Conservation (phyloP, 1,140 invertebrate species). For the Vollenhovia emeryi region DNA sequence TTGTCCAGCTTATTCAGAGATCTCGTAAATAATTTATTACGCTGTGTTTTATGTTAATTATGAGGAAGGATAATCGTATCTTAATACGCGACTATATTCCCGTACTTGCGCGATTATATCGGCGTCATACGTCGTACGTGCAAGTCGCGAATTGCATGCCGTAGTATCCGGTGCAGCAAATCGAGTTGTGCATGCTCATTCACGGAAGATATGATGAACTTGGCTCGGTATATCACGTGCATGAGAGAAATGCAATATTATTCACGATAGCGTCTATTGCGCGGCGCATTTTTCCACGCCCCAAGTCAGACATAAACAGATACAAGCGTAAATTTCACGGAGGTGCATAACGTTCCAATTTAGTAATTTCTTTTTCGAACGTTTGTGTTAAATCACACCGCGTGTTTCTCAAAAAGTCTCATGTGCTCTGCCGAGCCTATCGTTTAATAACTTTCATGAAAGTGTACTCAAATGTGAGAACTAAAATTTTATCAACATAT, state of each 20-base stretch:
- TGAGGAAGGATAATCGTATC: slow-evolving; percentile 2
- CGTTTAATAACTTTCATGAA: not conserved
- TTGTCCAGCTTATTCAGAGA: slow-evolving; percentile 17
- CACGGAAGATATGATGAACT: slow-evolving; percentile 65
- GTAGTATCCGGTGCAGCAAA: slow-evolving; percentile 51
- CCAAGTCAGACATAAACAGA: slow-evolving; percentile 5
- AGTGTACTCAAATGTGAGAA: not conserved
- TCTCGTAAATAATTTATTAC: not conserved
- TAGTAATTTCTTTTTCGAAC: not conserved
- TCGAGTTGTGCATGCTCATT: slow-evolving; percentile 59
- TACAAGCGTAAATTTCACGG: not conserved
- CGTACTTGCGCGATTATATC: slow-evolving; percentile 54
- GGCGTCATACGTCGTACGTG: slow-evolving; percentile 37
- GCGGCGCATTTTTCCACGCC: not conserved
- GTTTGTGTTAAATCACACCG: not conserved
- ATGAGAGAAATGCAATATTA: slow-evolving; percentile 57
- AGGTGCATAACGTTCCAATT: not conserved
- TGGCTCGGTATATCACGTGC: slow-evolving; percentile 32
- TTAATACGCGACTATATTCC: slow-evolving; percentile 61
- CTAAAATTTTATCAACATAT: not conserved
- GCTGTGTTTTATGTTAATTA: not conserved
- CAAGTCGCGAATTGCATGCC: slow-evolving; percentile 66
- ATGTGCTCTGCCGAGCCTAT: not conserved
- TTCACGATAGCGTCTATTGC: slow-evolving; percentile 13
- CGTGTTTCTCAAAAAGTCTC: too few species aligned